Evolutionary conservation across 2,113 vertebrate species (phyloP).

Genomic region (Prionailurus bengalensis): DNA sequence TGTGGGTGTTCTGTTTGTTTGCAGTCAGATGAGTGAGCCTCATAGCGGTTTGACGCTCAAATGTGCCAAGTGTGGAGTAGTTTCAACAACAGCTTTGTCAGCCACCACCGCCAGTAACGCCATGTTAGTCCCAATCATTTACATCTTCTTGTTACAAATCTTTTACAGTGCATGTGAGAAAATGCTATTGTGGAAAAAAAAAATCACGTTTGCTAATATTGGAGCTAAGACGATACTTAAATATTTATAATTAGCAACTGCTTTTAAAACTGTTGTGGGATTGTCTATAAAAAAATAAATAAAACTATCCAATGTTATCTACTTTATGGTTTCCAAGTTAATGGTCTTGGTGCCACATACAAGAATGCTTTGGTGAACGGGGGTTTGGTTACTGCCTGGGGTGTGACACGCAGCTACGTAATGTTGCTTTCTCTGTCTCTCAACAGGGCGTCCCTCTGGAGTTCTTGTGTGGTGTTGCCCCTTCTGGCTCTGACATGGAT

Average conservation of each 20-base stretch:
- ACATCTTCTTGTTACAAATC: constrained; percentile 92
- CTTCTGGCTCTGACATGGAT: constrained; percentile 99
- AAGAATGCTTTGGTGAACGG: constrained; percentile 73
- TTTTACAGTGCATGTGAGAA: constrained; percentile 91
- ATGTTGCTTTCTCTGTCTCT: constrained; percentile 72
- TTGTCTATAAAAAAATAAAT: constrained; percentile 82
- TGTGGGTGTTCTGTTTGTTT: constrained; percentile 95
- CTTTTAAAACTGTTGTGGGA: constrained; percentile 84
- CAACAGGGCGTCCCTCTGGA: constrained; percentile 98
- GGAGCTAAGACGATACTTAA: constrained; percentile 82
- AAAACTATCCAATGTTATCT: constrained; percentile 74
- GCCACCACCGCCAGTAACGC: constrained; percentile 99
- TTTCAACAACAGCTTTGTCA: constrained; percentile 99
- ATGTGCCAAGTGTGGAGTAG: constrained; percentile 99
- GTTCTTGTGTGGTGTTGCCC: constrained; percentile 98
- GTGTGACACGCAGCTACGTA: background rate
- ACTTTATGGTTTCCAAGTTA: constrained; percentile 85
- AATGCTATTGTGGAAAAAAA: constrained; percentile 86
- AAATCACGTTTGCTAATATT: constrained; percentile 84
- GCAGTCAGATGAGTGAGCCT: constrained; percentile 99
- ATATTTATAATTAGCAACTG: constrained; percentile 76
- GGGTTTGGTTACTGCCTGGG: background rate
- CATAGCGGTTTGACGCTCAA: constrained; percentile 99
- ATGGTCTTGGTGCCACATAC: constrained; percentile 79
- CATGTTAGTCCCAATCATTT: constrained; percentile 98